phyloP scores from a whole-genome alignment of 2,113 vertebrate genomes.

The Mus spicilegus region DNA sequence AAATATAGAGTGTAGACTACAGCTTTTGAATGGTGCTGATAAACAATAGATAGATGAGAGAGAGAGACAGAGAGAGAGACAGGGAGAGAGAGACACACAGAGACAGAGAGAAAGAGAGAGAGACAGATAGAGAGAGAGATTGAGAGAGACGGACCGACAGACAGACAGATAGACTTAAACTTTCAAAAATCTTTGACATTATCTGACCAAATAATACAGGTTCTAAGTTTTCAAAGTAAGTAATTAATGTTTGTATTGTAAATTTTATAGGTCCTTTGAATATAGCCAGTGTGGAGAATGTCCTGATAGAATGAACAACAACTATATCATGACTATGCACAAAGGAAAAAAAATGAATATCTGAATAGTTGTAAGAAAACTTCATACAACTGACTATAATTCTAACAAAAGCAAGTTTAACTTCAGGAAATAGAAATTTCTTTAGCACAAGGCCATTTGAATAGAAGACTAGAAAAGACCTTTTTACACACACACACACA shows the following conservation, averaged over 20 bases:
- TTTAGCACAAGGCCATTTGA: background rate
- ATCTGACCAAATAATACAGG: background rate
- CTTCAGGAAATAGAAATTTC: background rate
- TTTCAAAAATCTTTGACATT: background rate
- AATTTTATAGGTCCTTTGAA: background rate
- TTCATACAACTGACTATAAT: background rate
- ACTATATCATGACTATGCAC: too few species aligned
- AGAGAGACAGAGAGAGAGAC: background rate
- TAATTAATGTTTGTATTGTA: background rate
- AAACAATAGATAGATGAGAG: background rate
- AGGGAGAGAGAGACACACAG: background rate
- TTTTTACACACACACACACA: background rate
- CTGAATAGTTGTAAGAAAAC: background rate
- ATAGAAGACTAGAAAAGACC: background rate
- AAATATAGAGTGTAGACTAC: background rate
- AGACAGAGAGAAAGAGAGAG: background rate
- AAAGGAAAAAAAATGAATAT: background rate
- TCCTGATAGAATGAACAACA: background rate
- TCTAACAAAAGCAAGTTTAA: background rate
- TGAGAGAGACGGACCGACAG: background rate
- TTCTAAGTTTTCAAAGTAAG: constrained; percentile 14
- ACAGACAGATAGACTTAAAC: background rate
- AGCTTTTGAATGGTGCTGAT: background rate
- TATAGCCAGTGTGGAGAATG: background rate
- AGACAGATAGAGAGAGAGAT: background rate